phyloP scores from a whole-genome alignment of 2,888 invertebrate genomes.

The Macrophya alboannulata region DNA sequence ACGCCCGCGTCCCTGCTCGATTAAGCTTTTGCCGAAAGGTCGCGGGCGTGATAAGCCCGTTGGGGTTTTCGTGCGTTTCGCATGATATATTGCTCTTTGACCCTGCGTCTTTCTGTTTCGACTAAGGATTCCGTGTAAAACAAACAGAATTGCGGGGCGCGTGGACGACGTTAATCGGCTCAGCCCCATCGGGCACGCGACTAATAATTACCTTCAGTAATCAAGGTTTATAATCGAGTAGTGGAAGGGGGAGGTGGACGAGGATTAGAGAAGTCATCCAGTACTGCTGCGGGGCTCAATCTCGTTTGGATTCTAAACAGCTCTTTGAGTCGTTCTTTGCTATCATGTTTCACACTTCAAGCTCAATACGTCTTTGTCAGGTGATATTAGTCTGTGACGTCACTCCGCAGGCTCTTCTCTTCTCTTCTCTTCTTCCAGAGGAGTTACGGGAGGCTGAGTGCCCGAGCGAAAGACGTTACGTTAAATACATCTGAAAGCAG shows the following conservation, averaged over 20 bases:
- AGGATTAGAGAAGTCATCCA: neutral
- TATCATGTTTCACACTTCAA: conserved; percentile 48
- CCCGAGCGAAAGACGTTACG: conserved; percentile 40
- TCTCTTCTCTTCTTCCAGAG: conserved; percentile 13
- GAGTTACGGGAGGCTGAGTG: conserved; percentile 35
- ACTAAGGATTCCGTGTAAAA: conserved; percentile 50
- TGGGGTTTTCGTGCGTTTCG: conserved; percentile 48
- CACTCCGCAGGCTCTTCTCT: conserved; percentile 27
- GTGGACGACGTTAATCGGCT: conserved; percentile 62
- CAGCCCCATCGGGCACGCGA: conserved; percentile 60
- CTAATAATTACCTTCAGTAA: conserved; percentile 59
- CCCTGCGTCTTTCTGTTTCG: conserved; percentile 48
- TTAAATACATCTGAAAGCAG: conserved; percentile 49
- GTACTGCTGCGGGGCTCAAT: neutral
- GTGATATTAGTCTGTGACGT: conserved; percentile 45
- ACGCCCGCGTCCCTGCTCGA: conserved; percentile 38
- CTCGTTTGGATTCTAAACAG: neutral
- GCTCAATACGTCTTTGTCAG: conserved; percentile 49
- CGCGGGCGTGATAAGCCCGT: conserved; percentile 49
- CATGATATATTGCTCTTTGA: conserved; percentile 49
- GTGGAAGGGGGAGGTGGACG: neutral
- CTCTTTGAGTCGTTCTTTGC: conserved; percentile 21
- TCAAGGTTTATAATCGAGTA: neutral
- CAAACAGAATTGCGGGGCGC: conserved; percentile 60
- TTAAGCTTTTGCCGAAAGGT: conserved; percentile 54